Evolutionary conservation across 2,888 invertebrate species (phyloP).

Genomic region (Tachina grossa): DNA sequence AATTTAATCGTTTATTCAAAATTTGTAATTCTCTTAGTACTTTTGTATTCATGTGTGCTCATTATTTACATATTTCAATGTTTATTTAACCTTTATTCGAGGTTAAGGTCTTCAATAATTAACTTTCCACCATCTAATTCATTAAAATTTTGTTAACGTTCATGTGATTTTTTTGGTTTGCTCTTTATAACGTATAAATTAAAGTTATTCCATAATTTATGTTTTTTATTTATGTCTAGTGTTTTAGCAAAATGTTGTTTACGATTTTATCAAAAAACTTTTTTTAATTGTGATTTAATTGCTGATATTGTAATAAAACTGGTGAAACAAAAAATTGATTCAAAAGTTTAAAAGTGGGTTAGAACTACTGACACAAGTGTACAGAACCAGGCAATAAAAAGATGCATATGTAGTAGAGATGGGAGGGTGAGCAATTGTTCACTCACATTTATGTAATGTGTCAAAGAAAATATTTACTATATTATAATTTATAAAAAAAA

Average conservation of each 20-base stretch:
- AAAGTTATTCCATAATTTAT: neutral
- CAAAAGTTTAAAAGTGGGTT: neutral
- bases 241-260: neutral
- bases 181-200: slow-evolving; percentile 42
- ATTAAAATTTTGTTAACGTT: slow-evolving; percentile 64
- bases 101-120: slow-evolving; percentile 41
- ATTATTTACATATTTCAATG: slow-evolving; percentile 1
- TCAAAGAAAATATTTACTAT: too few species aligned
- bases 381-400: neutral
- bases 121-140: slow-evolving; percentile 35
- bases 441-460: too few species aligned
- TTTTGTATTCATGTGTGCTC: neutral
- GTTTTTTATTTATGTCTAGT: neutral
- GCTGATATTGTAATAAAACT: neutral
- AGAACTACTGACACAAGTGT: neutral
- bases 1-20: neutral
- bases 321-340: neutral
- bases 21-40: neutral
- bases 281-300: slow-evolving; percentile 44
- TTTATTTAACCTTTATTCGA: slow-evolving; percentile 33
- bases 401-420: too few species aligned
- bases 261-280: neutral
- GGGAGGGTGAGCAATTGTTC: too few species aligned
- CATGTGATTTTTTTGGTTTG: neutral
- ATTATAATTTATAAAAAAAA: too few species aligned